Conservation (phyloP, 2,888 invertebrate species). For the Trachelus stipa region DNA sequence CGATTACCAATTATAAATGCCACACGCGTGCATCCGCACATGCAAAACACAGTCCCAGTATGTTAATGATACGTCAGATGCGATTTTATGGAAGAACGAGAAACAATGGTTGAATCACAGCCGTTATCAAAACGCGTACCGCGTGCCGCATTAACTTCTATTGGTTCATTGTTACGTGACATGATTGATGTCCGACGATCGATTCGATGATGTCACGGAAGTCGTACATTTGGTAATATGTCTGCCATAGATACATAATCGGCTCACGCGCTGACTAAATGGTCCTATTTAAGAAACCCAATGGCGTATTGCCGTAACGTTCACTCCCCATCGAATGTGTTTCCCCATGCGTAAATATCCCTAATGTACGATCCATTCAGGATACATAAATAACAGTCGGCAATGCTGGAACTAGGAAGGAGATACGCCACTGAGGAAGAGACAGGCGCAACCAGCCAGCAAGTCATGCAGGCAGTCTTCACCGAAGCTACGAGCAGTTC, state of each 20-base stretch:
- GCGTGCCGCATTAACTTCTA: background rate
- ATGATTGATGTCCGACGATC: constrained; percentile 31
- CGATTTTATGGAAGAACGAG: background rate
- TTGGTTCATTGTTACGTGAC: constrained; percentile 29
- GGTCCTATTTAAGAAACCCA: constrained; percentile 34
- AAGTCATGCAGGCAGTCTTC: constrained; percentile 41
- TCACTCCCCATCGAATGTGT: constrained; percentile 20
- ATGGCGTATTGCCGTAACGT: constrained; percentile 16
- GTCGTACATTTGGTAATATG: constrained; percentile 36
- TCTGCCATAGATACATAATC: constrained; percentile 36
- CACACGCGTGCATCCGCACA: background rate
- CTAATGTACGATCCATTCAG: constrained; percentile 36
- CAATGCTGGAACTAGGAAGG: constrained; percentile 35
- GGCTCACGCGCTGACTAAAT: constrained; percentile 31
- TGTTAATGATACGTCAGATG: background rate
- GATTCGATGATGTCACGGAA: constrained; percentile 32
- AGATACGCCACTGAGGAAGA: constrained; percentile 42
- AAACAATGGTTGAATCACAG: background rate
- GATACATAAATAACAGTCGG: constrained; percentile 54
- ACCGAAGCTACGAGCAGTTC: constrained; percentile 30
- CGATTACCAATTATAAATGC: background rate
- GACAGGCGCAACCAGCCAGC: constrained; percentile 15
- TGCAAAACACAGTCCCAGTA: background rate
- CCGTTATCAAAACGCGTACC: background rate
- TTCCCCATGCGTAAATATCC: constrained; percentile 48